Percentiles rank a stretch among this genome's conserved stretches.
Conservation (phyloP, 2,888 invertebrate species). For the Autographa pulchrina region DNA sequence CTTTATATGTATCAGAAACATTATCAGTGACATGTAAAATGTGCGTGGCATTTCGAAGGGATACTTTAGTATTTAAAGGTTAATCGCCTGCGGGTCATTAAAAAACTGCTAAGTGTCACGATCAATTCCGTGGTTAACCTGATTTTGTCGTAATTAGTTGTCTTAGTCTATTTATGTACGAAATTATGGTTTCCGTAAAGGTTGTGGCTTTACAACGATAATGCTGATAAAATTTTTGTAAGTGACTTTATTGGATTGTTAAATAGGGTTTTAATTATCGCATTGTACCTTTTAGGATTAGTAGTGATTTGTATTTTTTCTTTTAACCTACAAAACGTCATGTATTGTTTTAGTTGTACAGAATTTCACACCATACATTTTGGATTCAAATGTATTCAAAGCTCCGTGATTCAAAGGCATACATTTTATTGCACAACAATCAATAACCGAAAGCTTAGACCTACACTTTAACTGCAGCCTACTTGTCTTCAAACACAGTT, state of each 20-base stretch:
- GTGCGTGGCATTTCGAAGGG: conserved; percentile 54
- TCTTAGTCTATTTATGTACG: not conserved
- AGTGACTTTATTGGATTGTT: conserved; percentile 12
- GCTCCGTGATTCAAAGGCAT: not conserved
- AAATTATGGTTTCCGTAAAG: not conserved
- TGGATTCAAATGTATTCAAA: not conserved
- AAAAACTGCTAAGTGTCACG: conserved; percentile 63
- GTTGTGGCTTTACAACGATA: not conserved
- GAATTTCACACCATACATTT: not conserved
- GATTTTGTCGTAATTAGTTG: conserved; percentile 20
- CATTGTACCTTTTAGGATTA: conserved; percentile 21
- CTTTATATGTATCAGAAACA: conserved; percentile 38
- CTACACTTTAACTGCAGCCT: not conserved
- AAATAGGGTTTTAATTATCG: conserved; percentile 11
- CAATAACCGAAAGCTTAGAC: not conserved
- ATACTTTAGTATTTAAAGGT: conserved; percentile 72
- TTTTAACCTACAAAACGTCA: too few species aligned
- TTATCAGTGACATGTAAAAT: conserved; percentile 46
- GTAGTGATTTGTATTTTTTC: not conserved
- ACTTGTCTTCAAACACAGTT: conserved; percentile 16
- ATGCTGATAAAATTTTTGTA: not conserved
- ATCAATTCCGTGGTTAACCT: conserved; percentile 18
- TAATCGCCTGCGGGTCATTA: conserved; percentile 62
- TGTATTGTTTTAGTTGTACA: not conserved
- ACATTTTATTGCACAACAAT: not conserved